Evolutionary conservation across 2,888 invertebrate species (phyloP).

Genomic region (Endomychus coccineus): DNA sequence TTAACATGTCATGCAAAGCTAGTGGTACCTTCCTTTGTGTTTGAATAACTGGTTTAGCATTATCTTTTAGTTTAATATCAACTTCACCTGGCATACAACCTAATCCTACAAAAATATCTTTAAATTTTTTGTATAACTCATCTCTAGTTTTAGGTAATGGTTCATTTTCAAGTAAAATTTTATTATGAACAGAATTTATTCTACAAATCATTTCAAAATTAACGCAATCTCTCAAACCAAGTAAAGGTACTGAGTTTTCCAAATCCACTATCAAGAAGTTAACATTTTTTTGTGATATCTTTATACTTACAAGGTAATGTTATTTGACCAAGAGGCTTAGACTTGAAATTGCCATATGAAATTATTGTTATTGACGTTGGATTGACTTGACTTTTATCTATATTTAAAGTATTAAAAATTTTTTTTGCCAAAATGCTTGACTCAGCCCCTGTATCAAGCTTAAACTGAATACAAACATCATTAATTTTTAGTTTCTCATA

Average conservation of each 20-base stretch:
- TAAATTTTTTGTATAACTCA: background rate
- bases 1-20: slow-evolving; percentile 1
- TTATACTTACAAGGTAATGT: background rate
- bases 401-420: slow-evolving; percentile 4
- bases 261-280: background rate
- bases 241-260: slow-evolving; percentile 3
- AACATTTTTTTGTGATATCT: too few species aligned
- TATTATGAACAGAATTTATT: background rate
- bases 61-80: slow-evolving; percentile 1
- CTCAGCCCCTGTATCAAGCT: slow-evolving; percentile 11
- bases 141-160: too few species aligned
- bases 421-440: slow-evolving; percentile 10
- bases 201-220: background rate
- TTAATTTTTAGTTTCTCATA: slow-evolving; percentile 6
- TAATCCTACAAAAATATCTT: background rate
- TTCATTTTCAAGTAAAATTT: background rate
- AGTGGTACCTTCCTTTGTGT: background rate
- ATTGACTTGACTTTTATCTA: background rate
- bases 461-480: slow-evolving; percentile 6
- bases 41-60: slow-evolving; percentile 5
- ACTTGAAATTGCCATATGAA: slow-evolving; percentile 13
- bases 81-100: slow-evolving; percentile 2
- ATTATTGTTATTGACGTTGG: slow-evolving; percentile 6
- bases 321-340: slow-evolving; percentile 7
- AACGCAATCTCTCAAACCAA: slow-evolving; percentile 1